A percentile compares a stretch with the other conserved stretches of the same genome.
These are phyloP conservation scores for Schizopygopsis malacanthus DNA, from an alignment of 2,797 vertebrate genomes.

Conservation along the genomic window DNA sequence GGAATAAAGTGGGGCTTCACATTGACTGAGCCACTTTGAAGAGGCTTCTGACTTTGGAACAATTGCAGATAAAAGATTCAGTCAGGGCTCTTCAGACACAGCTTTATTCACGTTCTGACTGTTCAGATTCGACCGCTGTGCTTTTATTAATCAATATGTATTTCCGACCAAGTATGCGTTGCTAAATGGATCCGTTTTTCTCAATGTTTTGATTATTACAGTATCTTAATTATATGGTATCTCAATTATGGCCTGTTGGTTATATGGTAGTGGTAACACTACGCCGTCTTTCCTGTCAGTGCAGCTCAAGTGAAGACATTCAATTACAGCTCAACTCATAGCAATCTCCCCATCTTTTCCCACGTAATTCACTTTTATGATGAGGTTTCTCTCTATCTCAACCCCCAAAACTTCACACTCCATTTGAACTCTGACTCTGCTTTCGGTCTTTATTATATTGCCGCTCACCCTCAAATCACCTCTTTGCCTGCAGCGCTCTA, in stretches of 20 bases:
- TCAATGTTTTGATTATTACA: slow-evolving; percentile 2
- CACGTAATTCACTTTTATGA: slow-evolving; percentile 24
- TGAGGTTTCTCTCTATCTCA: not conserved
- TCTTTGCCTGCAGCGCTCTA: slow-evolving; percentile 25
- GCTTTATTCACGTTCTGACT: slow-evolving; percentile 5
- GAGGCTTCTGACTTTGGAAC: slow-evolving; percentile 35
- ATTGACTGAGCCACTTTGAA: slow-evolving; percentile 25
- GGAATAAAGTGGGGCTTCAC: slow-evolving; percentile 66
- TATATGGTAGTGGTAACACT: not conserved
- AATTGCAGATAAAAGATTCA: slow-evolving; percentile 37
- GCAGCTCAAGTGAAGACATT: not conserved
- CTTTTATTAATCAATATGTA: not conserved
- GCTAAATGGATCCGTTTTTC: not conserved
- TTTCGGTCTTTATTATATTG: slow-evolving; percentile 33
- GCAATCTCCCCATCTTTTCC: slow-evolving; percentile 15
- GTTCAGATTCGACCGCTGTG: not conserved
- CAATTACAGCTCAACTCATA: not conserved
- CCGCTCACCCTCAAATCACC: slow-evolving; percentile 23
- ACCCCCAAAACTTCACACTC: slow-evolving; percentile 37
- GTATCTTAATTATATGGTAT: not conserved
- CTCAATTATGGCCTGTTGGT: not conserved
- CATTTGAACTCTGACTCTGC: slow-evolving; percentile 40
- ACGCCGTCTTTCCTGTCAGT: not conserved
- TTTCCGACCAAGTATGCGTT: not conserved
- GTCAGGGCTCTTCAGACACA: not conserved